Base-by-base conservation (phyloP, 2,888 invertebrate genomes). In the Willowsia nigromaculata region DNA sequence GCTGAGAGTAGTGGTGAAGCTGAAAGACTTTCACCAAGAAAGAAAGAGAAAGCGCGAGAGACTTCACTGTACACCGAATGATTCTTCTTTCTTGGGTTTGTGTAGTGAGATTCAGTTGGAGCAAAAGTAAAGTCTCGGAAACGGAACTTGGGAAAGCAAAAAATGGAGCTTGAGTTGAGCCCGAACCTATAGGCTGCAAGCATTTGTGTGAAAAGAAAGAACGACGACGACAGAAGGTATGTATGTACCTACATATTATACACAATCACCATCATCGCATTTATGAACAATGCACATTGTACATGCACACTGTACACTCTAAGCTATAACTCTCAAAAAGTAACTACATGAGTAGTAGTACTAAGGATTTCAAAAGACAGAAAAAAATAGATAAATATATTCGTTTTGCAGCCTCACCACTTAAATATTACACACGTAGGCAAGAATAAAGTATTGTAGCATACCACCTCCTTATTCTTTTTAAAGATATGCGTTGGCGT, bases 121-220 rank as follows among this genome's bases (percentile, higher is more conserved):
- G 27, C 18, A 76, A 76, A 76, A 76, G 47, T 76, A 76, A 50
- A 76, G 76, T 30, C 47, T 47, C 27, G 25, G 50, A 76, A 76
- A 76, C 76, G 76, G 76, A 76, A 76, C 76, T 76, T 76, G 47
- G 27, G 7, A 33, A 71, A 71, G 53, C 30, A 78, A 25, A 53
- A 78, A 50, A n/a, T n/a, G 47, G 18, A 47, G 15, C 47, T 47
- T 59, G 65, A n/a, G 47, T 50, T 33, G 50, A 50, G 76, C 27
- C 50, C 11, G 40, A 40, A 40, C 71, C 13, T 43, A 71, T 11
- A 71, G 18, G 37, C n/a, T 71, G 22, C 7, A n/a, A n/a, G n/a
- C n/a, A n/a, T n/a, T n/a, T 22, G 25, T 40, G 9, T 22, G 43
- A 71, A 40, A 71, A 43, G 65, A 65, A 33, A 33, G 33, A 65